These are phyloP conservation scores for Sebastes goodei DNA, from an alignment of 2,797 vertebrate genomes.

Conservation along the genomic window DNA sequence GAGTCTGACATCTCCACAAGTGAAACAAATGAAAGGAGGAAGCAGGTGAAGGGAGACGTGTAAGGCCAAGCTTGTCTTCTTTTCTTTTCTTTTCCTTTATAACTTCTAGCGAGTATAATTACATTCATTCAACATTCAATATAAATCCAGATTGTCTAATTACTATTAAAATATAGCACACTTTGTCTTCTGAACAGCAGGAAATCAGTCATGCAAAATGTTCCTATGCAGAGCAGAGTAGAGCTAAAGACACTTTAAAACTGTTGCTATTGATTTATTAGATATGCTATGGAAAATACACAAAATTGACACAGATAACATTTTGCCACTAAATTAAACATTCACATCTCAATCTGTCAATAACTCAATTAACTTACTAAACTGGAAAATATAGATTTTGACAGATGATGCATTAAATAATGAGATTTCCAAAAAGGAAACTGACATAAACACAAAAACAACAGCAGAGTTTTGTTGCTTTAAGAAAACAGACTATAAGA, in stretches of 20 bases:
- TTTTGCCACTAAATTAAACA: neutral
- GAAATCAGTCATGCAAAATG: neutral
- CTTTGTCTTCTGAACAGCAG: neutral
- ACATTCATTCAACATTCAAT: neutral
- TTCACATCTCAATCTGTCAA: neutral
- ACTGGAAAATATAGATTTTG: neutral
- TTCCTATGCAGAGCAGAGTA: neutral
- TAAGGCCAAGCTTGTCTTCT: neutral
- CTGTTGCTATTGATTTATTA: neutral
- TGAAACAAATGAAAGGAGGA: conserved; percentile 34
- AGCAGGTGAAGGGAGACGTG: neutral
- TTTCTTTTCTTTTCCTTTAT: neutral
- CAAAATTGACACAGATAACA: neutral
- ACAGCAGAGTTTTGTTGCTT: neutral
- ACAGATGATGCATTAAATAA: neutral
- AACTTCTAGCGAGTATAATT: neutral
- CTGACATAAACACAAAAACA: neutral
- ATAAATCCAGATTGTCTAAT: neutral
- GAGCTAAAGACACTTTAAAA: neutral
- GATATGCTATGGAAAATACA: neutral
- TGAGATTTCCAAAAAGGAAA: neutral
- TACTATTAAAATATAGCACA: neutral
- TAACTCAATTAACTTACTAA: neutral
- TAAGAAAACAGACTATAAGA: neutral
- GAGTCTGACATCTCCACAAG: conserved; percentile 16